Evolutionary conservation across 2,888 invertebrate species (phyloP).

Genomic region (Catocala nupta): DNA sequence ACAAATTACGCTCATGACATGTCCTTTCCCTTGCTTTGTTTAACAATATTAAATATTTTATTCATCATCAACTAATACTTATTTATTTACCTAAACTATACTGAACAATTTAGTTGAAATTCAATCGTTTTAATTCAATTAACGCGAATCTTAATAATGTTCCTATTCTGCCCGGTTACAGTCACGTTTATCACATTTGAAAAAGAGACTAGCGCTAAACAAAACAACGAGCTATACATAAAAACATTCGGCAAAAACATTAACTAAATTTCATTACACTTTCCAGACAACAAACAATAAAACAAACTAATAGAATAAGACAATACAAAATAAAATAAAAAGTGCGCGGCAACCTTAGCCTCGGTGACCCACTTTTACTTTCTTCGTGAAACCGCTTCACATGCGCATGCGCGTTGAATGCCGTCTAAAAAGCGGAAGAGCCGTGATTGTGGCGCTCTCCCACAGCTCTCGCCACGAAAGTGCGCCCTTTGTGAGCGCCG

Average conservation of each 20-base stretch:
- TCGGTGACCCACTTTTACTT: constrained; percentile 83
- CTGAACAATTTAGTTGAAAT: too few species aligned
- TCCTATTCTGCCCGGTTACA: too few species aligned
- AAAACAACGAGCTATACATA: too few species aligned
- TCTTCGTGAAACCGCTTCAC: constrained; percentile 83
- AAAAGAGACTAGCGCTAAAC: too few species aligned
- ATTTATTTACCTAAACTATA: too few species aligned
- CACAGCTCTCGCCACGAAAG: constrained; percentile 75
- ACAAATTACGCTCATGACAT: too few species aligned
- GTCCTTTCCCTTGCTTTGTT: too few species aligned
- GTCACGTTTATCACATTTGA: too few species aligned
- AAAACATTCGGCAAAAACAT: background rate
- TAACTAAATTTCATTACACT: constrained; percentile 1
- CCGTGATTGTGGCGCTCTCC: constrained; percentile 69
- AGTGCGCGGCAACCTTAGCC: constrained; percentile 37
- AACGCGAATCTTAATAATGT: too few species aligned
- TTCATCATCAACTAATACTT: too few species aligned
- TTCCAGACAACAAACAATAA: constrained; percentile 14
- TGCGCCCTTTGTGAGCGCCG: constrained; percentile 46
- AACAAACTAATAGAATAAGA: constrained; percentile 10
- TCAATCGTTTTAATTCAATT: too few species aligned
- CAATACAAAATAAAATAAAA: constrained; percentile 37
- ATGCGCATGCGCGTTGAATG: constrained; percentile 68
- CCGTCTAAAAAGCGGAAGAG: constrained; percentile 80
- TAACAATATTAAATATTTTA: too few species aligned